Evolutionary conservation across 1,140 invertebrate genomes (phyloP).

Genomic region (Scaptomyza hsui): DNA sequence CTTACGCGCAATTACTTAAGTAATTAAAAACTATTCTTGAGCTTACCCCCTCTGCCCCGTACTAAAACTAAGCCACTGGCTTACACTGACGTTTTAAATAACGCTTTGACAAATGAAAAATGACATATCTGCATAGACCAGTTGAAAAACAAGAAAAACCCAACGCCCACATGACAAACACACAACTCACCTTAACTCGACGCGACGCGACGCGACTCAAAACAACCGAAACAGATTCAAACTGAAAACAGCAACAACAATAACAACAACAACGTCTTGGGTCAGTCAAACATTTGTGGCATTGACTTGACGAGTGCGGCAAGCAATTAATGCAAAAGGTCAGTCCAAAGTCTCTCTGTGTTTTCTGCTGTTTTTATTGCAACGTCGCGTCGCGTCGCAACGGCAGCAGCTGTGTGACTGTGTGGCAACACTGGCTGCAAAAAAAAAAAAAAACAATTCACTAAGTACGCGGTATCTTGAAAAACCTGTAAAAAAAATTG

Average conservation of each 20-base stretch:
- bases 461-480: conserved; percentile 3
- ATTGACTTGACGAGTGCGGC: conserved; percentile 39
- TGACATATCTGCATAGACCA: conserved; percentile 22
- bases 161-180: conserved; percentile 58
- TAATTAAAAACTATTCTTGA: no score
- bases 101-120: conserved; percentile 43
- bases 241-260: conserved; percentile 30
- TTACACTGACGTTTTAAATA: conserved; percentile 16
- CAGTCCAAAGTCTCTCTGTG: conserved; percentile 39
- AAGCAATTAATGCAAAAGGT: conserved; percentile 76
- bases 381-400: no score
- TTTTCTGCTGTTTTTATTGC: background rate
- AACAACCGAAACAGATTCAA: conserved; percentile 14
- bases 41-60: background rate
- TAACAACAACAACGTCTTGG: conserved; percentile 17
- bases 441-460: no score
- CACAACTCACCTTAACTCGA: conserved; percentile 31
- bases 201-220: conserved; percentile 41
- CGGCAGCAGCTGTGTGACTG: conserved; percentile 19
- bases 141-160: conserved; percentile 40
- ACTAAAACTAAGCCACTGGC: conserved; percentile 12
- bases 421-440: conserved; percentile 14
- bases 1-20: no score
- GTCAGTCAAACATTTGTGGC: conserved; percentile 39
- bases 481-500: conserved; percentile 33